A percentile compares a stretch with the other conserved stretches of the same genome.
Evolutionary conservation across 2,113 vertebrate genomes (phyloP).

Genomic region (Furnarius figulus): DNA sequence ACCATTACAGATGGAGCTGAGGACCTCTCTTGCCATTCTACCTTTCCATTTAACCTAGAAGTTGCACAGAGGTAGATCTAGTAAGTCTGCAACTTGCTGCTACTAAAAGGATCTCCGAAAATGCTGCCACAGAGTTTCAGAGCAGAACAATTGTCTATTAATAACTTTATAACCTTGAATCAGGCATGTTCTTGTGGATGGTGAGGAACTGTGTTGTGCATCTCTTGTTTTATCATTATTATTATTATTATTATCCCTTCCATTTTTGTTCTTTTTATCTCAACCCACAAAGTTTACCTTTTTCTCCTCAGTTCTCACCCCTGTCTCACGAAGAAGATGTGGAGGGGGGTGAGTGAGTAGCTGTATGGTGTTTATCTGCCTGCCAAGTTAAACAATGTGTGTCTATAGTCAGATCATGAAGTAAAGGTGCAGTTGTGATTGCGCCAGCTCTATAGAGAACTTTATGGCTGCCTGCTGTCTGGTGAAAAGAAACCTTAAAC

Average conservation of each 20-base stretch:
- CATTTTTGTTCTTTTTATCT: neutral
- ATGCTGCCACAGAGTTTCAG: neutral
- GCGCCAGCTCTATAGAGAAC: neutral
- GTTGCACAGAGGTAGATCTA: neutral
- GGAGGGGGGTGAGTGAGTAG: neutral
- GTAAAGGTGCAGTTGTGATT: neutral
- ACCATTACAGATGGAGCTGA: neutral
- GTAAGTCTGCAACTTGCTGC: neutral
- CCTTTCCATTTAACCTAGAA: neutral
- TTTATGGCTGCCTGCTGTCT: neutral
- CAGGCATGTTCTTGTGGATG: neutral
- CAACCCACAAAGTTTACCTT: fast-evolving
- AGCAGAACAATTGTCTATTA: neutral
- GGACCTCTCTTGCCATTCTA: neutral
- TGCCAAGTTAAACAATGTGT: neutral
- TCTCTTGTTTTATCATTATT: neutral
- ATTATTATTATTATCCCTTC: neutral
- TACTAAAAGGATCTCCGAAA: neutral
- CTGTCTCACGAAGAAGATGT: neutral
- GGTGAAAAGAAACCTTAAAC: neutral
- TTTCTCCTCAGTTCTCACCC: neutral
- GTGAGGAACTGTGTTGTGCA: neutral
- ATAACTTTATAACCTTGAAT: neutral
- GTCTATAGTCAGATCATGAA: neutral
- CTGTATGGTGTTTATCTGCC: neutral